These are phyloP conservation scores for Melanargia galathea DNA, from an alignment of 2,888 invertebrate species.

Conservation along the genomic window DNA sequence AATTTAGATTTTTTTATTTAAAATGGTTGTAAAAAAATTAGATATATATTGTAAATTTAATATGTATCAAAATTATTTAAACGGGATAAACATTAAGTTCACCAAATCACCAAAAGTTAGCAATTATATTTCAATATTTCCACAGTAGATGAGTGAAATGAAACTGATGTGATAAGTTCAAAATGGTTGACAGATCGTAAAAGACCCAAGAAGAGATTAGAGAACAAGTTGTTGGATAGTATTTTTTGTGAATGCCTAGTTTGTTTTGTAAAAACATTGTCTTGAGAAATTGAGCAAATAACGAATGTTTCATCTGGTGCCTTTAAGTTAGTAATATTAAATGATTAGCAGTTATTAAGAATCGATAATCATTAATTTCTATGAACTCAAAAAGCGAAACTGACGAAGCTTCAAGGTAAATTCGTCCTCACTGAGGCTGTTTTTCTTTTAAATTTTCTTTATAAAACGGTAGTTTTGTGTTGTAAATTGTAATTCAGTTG, in stretches of 20 bases:
- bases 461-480: neutral
- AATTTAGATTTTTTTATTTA: too few species aligned
- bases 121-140: neutral
- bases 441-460: slow-evolving; percentile 15
- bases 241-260: slow-evolving; percentile 60
- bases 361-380: slow-evolving; percentile 70
- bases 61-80: neutral
- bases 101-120: neutral
- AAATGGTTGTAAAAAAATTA: too few species aligned
- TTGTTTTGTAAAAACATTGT: slow-evolving; percentile 53
- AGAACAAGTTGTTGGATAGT: slow-evolving; percentile 48
- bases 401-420: slow-evolving; percentile 83
- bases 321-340: slow-evolving; percentile 58
- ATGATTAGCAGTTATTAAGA: slow-evolving; percentile 59
- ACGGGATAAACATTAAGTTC: neutral
- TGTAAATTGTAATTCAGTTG: neutral
- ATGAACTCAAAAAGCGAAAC: slow-evolving; percentile 81
- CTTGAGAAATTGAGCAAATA: slow-evolving; percentile 30
- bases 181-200: slow-evolving; percentile 2
- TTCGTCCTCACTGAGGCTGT: slow-evolving; percentile 39
- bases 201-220: neutral
- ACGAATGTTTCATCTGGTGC: slow-evolving; percentile 29
- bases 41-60: too few species aligned
- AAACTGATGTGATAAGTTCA: slow-evolving; percentile 35
- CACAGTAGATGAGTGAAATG: slow-evolving; percentile 44